Conservation (phyloP, 2,113 vertebrate genomes). For the Xyliphius kryptos region DNA sequence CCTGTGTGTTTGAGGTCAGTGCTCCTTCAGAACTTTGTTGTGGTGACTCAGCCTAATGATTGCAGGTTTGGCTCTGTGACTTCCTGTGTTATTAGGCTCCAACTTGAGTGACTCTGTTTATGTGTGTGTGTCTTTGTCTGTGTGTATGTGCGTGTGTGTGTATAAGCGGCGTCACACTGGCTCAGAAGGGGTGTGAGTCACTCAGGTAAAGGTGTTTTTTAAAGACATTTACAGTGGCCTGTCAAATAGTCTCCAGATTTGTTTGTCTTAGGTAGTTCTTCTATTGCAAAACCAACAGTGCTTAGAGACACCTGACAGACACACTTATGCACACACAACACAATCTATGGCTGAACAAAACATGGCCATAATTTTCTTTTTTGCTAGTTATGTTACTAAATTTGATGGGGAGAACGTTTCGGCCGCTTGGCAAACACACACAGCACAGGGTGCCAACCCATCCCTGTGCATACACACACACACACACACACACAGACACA, state of each 20-base stretch:
- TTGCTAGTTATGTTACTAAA: no score
- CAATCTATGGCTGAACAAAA: no score
- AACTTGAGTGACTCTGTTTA: slow-evolving; percentile 6
- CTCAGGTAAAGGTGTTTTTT: slow-evolving; percentile 45
- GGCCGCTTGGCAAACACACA: no score
- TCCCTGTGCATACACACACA: background rate
- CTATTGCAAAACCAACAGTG: slow-evolving; percentile 36
- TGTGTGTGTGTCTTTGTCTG: slow-evolving; percentile 27
- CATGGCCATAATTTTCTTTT: no score
- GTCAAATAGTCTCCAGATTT: slow-evolving; percentile 39
- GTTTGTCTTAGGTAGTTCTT: slow-evolving; percentile 43
- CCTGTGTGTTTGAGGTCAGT: slow-evolving; percentile 24
- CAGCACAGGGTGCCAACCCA: no score
- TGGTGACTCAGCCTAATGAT: slow-evolving; percentile 43
- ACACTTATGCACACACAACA: slow-evolving; percentile 24
- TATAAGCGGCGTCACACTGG: slow-evolving; percentile 30
- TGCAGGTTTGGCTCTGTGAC: slow-evolving; percentile 38
- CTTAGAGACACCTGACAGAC: slow-evolving; percentile 9
- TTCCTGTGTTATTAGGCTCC: slow-evolving; percentile 48
- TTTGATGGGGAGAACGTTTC: no score
- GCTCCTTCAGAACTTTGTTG: slow-evolving; percentile 32
- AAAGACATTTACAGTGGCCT: slow-evolving; percentile 28
- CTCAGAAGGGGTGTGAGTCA: slow-evolving; percentile 50
- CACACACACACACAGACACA: slow-evolving; percentile 2
- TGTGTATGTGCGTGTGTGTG: slow-evolving; percentile 21